phyloP scores from a whole-genome alignment of 1,140 invertebrate genomes.

The Globodera rostochiensis region DNA sequence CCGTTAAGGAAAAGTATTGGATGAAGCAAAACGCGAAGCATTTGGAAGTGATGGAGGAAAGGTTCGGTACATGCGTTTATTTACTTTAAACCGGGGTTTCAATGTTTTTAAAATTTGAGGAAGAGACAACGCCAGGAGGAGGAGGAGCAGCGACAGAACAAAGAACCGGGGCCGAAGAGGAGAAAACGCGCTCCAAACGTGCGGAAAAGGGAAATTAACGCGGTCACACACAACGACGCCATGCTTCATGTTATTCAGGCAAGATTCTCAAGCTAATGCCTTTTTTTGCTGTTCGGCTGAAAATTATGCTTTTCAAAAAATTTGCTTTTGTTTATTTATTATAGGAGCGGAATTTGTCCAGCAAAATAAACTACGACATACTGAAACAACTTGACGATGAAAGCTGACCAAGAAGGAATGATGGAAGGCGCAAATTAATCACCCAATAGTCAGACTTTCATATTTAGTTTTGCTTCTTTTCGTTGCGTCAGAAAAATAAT shows the following conservation, averaged over 20 bases:
- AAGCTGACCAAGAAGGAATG: slow-evolving; percentile 7
- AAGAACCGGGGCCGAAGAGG: slow-evolving; percentile 42
- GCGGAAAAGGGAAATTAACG: slow-evolving; percentile 43
- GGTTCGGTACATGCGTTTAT: slow-evolving; percentile 16
- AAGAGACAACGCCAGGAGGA: slow-evolving; percentile 48
- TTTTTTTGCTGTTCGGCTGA: slow-evolving; percentile 23
- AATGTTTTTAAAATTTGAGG: neutral
- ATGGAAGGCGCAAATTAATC: too few species aligned
- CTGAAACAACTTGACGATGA: slow-evolving; percentile 71
- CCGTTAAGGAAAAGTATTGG: slow-evolving; percentile 58
- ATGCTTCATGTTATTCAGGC: slow-evolving; percentile 64
- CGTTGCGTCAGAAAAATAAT: too few species aligned
- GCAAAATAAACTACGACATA: slow-evolving; percentile 96
- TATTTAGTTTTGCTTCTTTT: too few species aligned
- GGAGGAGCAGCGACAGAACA: slow-evolving; percentile 44
- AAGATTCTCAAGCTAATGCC: neutral
- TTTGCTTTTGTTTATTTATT: neutral
- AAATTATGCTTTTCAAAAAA: slow-evolving; percentile 28
- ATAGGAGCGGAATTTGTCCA: slow-evolving; percentile 81
- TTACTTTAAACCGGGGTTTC: too few species aligned
- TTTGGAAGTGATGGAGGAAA: slow-evolving; percentile 53
- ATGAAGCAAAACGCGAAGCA: slow-evolving; percentile 57
- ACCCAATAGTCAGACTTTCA: too few species aligned
- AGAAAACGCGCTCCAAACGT: slow-evolving; percentile 6
- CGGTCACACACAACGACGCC: slow-evolving; percentile 55